Evolutionary conservation across 1,140 invertebrate species (phyloP), one percentile per base, ranked within the genome.

Genomic region (Piezodorus guildinii): DNA sequence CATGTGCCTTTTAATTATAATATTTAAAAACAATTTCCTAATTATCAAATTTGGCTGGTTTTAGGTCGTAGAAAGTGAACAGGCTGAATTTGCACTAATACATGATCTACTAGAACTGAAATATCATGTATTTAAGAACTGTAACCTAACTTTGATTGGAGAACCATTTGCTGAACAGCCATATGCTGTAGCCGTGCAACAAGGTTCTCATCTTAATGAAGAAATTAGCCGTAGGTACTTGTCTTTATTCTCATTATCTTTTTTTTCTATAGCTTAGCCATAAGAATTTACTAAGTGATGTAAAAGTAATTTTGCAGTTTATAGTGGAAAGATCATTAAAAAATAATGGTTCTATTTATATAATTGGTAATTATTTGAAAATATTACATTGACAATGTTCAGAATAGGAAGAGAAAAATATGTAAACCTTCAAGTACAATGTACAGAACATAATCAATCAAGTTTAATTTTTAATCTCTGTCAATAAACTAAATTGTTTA

Each of bases 111-210:
- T 88, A 23, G 84, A 88, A 76, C 87, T 93, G 12, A 85, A 84
- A 72, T 93, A 93, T 71, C 83, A 88, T 73, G 84, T 92, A 9
- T 88, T 85, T 23, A 76, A 77, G 19, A 90, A 91, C 71, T 93
- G 90, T 71, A 90, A 91, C 73, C 76, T 94, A 16, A 91, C 88
- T 0, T 84, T 91, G 73, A 86, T 94, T 30, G 91, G 91, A 0
- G 90, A 93, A 70, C 82, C 88, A 3, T 93, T 94, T 72, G 90
- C 88, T 0, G 90, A 93, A 73, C 87, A 90, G 70, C 90, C 91
- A 0, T 92, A 91, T 69, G 89, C 90, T 1, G 82, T 93, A 16
- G 91, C 89, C 0, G 87, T 93, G 0, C 88, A 90, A 71, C 88
- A 91, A 74, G 90, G 90, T 23, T 91, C 88, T 68, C 80, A 86